A percentile compares a stretch with the other conserved stretches of the same genome.
phyloP scores from a whole-genome alignment of 2,113 vertebrate species.

The Cryptomyrus ogoouensis region DNA sequence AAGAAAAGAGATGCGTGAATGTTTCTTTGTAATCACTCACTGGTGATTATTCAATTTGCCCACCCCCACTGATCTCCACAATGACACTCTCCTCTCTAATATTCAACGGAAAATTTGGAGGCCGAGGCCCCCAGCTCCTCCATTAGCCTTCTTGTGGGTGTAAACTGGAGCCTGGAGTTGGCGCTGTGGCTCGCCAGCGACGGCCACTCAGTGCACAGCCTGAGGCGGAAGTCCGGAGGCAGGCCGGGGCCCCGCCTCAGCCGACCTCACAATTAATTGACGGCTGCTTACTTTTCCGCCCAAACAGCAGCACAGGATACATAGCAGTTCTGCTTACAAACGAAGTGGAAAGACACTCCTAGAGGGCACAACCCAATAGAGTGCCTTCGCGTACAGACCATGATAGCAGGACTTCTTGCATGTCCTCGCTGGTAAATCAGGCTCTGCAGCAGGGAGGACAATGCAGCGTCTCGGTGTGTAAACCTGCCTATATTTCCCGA shows the following conservation, averaged over 20 bases:
- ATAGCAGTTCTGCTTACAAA: conserved; percentile 9
- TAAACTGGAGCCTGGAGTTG: neutral
- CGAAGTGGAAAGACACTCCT: neutral
- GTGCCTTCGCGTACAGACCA: neutral
- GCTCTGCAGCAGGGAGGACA: neutral
- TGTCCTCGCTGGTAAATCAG: neutral
- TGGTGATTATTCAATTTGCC: neutral
- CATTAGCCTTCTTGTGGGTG: neutral
- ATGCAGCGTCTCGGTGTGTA: neutral
- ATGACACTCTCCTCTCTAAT: neutral
- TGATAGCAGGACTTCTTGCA: neutral
- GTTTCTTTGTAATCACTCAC: neutral
- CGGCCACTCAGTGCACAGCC: neutral
- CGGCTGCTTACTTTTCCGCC: neutral
- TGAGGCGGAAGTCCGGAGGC: neutral
- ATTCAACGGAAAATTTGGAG: neutral
- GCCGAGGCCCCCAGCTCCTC: neutral
- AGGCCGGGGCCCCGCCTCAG: neutral
- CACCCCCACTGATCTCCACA: neutral
- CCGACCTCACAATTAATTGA: neutral
- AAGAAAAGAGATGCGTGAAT: neutral
- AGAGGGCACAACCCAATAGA: neutral
- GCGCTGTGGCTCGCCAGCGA: neutral
- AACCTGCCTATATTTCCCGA: neutral
- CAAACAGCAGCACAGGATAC: neutral